Percentiles rank a stretch among this genome's conserved stretches.
These are phyloP conservation scores for Pseudomyrmex sp. DNA, from an alignment of 1,140 invertebrate species.

Conservation along the genomic window DNA sequence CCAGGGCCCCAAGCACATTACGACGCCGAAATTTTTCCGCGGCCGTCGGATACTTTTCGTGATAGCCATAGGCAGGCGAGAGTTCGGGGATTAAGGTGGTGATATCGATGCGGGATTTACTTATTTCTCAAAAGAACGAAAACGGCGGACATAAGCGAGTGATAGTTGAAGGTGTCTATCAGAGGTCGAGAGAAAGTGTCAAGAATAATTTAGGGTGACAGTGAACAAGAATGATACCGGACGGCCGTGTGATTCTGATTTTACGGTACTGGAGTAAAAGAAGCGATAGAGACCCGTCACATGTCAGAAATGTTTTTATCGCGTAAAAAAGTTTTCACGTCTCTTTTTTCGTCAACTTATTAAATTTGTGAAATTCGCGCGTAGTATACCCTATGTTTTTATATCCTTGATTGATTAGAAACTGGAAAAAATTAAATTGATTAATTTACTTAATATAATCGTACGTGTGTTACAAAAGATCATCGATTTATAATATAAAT, in stretches of 20 bases:
- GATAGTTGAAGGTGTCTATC: slow-evolving; percentile 38
- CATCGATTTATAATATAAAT: too few relatives aligned
- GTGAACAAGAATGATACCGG: slow-evolving; percentile 28
- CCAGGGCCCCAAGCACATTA: slow-evolving; percentile 41
- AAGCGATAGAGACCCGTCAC: not conserved
- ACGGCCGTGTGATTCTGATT: slow-evolving; percentile 42
- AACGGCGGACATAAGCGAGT: slow-evolving; percentile 21
- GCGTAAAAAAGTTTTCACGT: not conserved
- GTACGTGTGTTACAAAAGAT: too few relatives aligned
- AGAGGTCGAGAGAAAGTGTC: slow-evolving; percentile 25
- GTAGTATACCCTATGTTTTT: too few relatives aligned
- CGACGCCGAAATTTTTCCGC: slow-evolving; percentile 67
- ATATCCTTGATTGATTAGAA: too few relatives aligned
- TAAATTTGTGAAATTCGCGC: not conserved
- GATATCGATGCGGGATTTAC: slow-evolving; percentile 7
- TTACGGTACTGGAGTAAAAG: not conserved
- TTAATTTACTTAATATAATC: too few relatives aligned
- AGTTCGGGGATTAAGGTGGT: slow-evolving; percentile 51
- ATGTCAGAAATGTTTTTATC: not conserved
- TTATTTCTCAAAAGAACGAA: not conserved
- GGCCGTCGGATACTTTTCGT: slow-evolving; percentile 67
- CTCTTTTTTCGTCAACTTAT: not conserved
- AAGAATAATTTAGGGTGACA: slow-evolving; percentile 46
- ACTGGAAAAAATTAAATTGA: too few relatives aligned
- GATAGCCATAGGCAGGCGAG: not conserved